These are phyloP conservation scores for Anolis carolinensis DNA, from an alignment of 2,113 vertebrate genomes.

Conservation along the genomic window DNA sequence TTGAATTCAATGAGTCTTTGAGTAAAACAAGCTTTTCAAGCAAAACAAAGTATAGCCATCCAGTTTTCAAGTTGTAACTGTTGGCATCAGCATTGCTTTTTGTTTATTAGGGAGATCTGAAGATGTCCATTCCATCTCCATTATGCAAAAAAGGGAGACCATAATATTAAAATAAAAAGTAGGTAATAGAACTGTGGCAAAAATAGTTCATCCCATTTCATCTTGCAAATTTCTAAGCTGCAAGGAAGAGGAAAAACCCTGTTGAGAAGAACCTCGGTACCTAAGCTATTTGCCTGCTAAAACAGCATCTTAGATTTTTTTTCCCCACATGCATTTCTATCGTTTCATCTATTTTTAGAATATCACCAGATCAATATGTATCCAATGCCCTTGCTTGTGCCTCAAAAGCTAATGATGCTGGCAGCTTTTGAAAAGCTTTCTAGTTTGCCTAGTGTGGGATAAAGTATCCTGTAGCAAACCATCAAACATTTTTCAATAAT, in stretches of 20 bases:
- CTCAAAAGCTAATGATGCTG: constrained; percentile 49
- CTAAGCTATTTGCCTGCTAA: not conserved
- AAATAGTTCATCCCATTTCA: too few relatives aligned
- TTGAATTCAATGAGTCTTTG: not conserved
- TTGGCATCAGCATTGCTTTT: not conserved
- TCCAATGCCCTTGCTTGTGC: constrained; percentile 43
- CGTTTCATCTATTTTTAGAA: constrained; percentile 50
- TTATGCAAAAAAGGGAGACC: not conserved
- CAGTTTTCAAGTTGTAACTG: not conserved
- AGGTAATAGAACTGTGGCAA: not conserved
- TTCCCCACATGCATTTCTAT: constrained; percentile 20
- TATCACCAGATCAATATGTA: constrained; percentile 59
- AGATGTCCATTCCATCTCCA: not conserved
- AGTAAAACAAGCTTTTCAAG: not conserved
- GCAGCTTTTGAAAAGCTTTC: constrained; percentile 60
- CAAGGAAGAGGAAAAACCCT: constrained; percentile 21
- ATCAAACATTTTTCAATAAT: constrained; percentile 39
- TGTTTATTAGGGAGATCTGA: not conserved
- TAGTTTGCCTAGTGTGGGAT: constrained; percentile 51
- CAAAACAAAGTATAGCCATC: not conserved
- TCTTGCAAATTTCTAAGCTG: not conserved
- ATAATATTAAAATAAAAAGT: not conserved
- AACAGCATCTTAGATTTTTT: not conserved
- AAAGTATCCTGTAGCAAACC: constrained; percentile 59
- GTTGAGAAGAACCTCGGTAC: constrained; percentile 1